Evolutionary conservation across 2,888 invertebrate species (phyloP).

Genomic region (Meteorus cinctellus): DNA sequence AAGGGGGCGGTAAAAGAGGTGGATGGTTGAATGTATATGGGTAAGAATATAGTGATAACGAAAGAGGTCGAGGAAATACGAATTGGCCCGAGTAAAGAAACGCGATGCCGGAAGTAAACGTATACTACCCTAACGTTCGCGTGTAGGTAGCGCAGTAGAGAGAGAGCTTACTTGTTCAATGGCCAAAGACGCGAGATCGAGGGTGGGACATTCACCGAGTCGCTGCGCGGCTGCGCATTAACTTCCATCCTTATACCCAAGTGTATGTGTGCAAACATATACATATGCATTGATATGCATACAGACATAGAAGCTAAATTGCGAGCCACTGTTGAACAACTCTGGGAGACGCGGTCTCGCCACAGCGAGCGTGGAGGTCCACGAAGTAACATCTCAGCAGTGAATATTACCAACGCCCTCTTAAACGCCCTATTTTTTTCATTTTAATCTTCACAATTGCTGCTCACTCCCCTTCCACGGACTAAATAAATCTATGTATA

Average conservation of each 20-base stretch:
- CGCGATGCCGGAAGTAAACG: conserved; percentile 26
- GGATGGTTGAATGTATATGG: background rate
- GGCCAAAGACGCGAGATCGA: conserved; percentile 5
- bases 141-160: background rate
- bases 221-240: conserved; percentile 3
- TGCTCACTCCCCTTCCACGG: background rate
- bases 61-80: background rate
- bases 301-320: background rate
- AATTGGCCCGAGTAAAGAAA: background rate
- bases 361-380: conserved; percentile 40
- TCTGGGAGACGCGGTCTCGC: background rate
- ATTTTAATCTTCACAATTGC: background rate
- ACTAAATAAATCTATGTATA: too few species aligned
- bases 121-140: conserved; percentile 24
- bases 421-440: background rate
- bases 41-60: background rate
- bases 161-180: background rate
- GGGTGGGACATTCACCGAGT: conserved; percentile 4
- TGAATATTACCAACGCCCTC: background rate
- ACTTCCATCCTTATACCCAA: conserved; percentile 10
- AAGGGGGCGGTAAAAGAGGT: background rate
- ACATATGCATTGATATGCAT: background rate
- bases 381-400: conserved; percentile 34
- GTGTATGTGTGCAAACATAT: background rate
- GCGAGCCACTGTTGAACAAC: conserved; percentile 20